These are phyloP conservation scores for Platypus cylindrus DNA, from an alignment of 2,888 invertebrate genomes.

Conservation along the genomic window DNA sequence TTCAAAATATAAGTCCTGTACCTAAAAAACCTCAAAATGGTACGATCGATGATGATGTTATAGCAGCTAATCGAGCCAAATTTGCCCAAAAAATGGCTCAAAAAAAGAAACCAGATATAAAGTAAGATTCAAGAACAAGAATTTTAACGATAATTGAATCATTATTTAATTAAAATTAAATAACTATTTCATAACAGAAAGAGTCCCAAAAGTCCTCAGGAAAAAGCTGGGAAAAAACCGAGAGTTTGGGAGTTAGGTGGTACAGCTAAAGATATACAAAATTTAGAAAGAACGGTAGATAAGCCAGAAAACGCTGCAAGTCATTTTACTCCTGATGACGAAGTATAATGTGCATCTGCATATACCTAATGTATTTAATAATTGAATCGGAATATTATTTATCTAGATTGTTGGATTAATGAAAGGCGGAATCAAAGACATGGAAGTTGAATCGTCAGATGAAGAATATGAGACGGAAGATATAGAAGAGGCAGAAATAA, in stretches of 20 bases:
- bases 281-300: constrained; percentile 72
- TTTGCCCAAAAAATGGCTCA: constrained; percentile 63
- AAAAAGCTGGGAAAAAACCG: constrained; percentile 75
- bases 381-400: constrained; percentile 10
- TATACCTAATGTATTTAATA: constrained; percentile 2
- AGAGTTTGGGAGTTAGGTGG: constrained; percentile 85
- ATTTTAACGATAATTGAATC: neutral
- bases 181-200: constrained; percentile 25
- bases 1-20: constrained; percentile 11
- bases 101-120: constrained; percentile 53
- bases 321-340: constrained; percentile 49
- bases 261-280: constrained; percentile 57
- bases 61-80: constrained; percentile 65
- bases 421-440: constrained; percentile 69
- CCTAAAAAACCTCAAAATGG: constrained; percentile 31
- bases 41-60: constrained; percentile 49
- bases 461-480: constrained; percentile 52
- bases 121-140: constrained; percentile 31
- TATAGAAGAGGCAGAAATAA: constrained; percentile 33
- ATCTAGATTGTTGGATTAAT: constrained; percentile 67
- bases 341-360: constrained; percentile 35
- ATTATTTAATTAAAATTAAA: neutral
- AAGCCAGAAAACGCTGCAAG: constrained; percentile 50
- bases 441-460: constrained; percentile 66
- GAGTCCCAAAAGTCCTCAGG: constrained; percentile 38